Evolutionary conservation across 2,797 vertebrate genomes (phyloP).

Genomic region (Thripadectes ignobilis): DNA sequence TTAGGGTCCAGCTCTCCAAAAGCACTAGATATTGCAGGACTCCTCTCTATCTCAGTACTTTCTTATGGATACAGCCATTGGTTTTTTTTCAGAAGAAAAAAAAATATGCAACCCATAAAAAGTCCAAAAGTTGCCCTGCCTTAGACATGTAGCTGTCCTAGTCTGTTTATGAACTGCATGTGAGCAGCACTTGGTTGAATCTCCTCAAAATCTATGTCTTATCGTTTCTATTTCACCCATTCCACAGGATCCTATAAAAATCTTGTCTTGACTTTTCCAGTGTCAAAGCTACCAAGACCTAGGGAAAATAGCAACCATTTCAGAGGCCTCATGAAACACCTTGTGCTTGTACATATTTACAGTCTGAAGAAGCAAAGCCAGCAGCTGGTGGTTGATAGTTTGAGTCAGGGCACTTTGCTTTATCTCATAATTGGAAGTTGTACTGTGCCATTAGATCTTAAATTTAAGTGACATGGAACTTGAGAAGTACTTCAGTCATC

Average conservation of each 20-base stretch:
- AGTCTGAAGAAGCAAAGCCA: background rate
- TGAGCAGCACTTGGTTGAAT: background rate
- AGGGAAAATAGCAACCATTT: background rate
- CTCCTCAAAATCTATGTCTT: background rate
- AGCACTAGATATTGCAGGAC: background rate
- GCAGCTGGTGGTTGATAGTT: background rate
- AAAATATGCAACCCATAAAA: background rate
- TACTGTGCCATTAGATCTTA: background rate
- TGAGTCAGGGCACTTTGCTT: background rate
- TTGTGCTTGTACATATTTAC: background rate
- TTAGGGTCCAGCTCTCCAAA: background rate
- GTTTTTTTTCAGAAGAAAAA: background rate
- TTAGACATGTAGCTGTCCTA: background rate
- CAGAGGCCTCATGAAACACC: background rate
- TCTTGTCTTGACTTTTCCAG: background rate
- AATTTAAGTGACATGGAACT: accelerated
- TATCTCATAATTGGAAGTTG: background rate
- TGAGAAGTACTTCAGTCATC: background rate
- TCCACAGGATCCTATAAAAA: background rate
- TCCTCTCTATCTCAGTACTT: background rate
- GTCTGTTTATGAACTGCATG: background rate
- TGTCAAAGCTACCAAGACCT: background rate
- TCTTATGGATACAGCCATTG: background rate
- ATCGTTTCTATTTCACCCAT: background rate
- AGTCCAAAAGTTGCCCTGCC: background rate